Evolutionary conservation across 37 sponge, comb jelly and placozoan species (phyloP), one percentile per base, ranked within the genome.

Genomic region (Beroe forskalii): DNA sequence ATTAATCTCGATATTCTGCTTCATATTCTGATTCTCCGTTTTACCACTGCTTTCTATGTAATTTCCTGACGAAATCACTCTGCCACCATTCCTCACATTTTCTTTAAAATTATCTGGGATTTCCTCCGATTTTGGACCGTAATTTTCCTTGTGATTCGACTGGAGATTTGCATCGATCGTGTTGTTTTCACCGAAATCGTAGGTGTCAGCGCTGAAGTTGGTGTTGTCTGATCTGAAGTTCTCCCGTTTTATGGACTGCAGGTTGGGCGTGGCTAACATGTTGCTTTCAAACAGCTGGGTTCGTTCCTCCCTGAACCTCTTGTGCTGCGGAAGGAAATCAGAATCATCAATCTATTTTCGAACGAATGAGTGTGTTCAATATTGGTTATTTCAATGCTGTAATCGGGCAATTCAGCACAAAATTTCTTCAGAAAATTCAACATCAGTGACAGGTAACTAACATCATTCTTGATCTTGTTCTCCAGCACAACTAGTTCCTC

Each of bases 231-330:
- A n/a, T 48, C 55, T 48, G 55, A 48, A 48, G 12, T 48, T 80
- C 27, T 80, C 86, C 12, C 86, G 86, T 43, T 80, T 80, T 43
- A 80, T 80, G 4, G 86, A 41, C 0, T 39, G 24, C 3, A 80
- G n/a, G 31, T 44, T 80, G 23, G 86, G 86, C 9, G 86, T 80
- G 1, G 86, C 43, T 4, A 80, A 48, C 19, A 80, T 23, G 30
- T 80, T 80, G 55, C 86, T 80, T 24, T 80, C 86, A 37, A 80
- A 80, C 55, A 80, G 55, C 55, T 80, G 86, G 27, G 86, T 80
- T 44, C 86, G 1, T 25, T 80, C 86, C 27, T 80, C 86, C 42
- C 86, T 80, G 55, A 80, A 80, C 42, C 86, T 32, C 30, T 80
- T 80, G 55, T 80, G 86, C 86, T 80, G 86, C 8, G 20, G 20